Conservation (phyloP, 2,113 vertebrate species). For the Setophaga petechia region DNA sequence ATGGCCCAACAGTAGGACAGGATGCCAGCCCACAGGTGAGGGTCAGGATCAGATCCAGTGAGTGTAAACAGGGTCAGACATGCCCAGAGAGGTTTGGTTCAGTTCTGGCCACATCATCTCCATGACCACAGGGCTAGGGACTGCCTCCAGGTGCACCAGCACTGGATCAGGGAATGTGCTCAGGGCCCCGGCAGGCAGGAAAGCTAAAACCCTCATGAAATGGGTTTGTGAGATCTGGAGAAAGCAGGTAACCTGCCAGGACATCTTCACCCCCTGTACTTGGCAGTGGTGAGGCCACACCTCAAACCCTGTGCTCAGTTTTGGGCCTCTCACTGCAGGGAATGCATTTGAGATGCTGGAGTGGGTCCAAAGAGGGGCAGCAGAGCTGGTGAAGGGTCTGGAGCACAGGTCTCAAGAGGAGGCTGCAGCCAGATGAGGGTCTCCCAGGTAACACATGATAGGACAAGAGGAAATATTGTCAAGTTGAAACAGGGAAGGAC, state of each 20-base stretch:
- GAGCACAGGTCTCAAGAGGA: background rate
- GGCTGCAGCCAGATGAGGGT: background rate
- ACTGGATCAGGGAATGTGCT: background rate
- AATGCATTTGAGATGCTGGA: background rate
- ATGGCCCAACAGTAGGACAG: background rate
- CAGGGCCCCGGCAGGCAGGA: background rate
- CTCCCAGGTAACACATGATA: background rate
- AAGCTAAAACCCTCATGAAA: background rate
- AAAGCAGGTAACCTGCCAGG: background rate
- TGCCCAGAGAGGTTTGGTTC: background rate
- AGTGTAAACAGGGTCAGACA: background rate
- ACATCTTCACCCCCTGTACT: background rate
- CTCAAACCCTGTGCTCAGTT: rapidly evolving
- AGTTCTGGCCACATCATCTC: background rate
- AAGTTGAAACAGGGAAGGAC: background rate
- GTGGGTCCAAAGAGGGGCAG: background rate
- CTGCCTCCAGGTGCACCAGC: background rate
- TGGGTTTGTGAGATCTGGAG: background rate
- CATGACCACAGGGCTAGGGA: background rate
- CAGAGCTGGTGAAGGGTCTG: background rate
- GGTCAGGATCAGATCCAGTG: background rate
- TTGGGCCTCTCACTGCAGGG: background rate
- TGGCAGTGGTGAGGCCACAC: background rate
- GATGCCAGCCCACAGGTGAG: background rate
- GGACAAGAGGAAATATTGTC: background rate